Evolutionary conservation across 2,113 vertebrate genomes (phyloP), one percentile per base, ranked within the genome.

Genomic region (Pitta sordida): DNA sequence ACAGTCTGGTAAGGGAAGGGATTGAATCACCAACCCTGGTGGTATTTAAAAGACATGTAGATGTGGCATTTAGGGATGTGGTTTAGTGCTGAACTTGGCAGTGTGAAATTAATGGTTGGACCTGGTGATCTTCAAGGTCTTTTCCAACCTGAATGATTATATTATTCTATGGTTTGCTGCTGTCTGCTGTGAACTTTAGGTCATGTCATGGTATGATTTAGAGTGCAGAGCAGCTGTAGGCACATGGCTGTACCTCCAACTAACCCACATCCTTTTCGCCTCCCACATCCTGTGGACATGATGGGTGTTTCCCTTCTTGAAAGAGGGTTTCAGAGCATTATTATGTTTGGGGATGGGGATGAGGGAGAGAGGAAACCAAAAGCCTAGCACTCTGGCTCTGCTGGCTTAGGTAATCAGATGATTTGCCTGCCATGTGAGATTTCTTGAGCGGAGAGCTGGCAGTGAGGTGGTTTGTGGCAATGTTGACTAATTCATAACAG

Each of bases 231-330:
- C 56, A 24, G 19, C 15, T 0, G 0, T 58, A 46, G 46, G n/a
- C 8, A 0, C 10, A 20, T 36, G 46, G 59, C 68, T 59, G 48
- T 36, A 15, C n/a, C 48, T 88, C 70, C 53, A 24, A 41, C 55
- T 41, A 81, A 78, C 76, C 60, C 74, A n/a, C 92, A 74, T 93
- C 88, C 68, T 76, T 90, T 91, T 86, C 3, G 27, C 63, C n/a
- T 84, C 80, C 71, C 80, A 49, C 68, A 56, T 93, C 79, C 85
- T 96, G 71, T 73, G 87, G 64, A 77, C 39, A 29, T 0, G 2
- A 70, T 81, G 88, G 81, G 78, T 46, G 58, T 95, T 96, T 51
- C 77, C 83, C 23, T 23, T 75, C 78, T 67, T 86, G 39, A 95
- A 88, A 70, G 55, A 77, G 27, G 2, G 0, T 84, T 90, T 88